phyloP scores from a whole-genome alignment of 2,113 vertebrate species.

The Poeciliopsis occidentalis region DNA sequence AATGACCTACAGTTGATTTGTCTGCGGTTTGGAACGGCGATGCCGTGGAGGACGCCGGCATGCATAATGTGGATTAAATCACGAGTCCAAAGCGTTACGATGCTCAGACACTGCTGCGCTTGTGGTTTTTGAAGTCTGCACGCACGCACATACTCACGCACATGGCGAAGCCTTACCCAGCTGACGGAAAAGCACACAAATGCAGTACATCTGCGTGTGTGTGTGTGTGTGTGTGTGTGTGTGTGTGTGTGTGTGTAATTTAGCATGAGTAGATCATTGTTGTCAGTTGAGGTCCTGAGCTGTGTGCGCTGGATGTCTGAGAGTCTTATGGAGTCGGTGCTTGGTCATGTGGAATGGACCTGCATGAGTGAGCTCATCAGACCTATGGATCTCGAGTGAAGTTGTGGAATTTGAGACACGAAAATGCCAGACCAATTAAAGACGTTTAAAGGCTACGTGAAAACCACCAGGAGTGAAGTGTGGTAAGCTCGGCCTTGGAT shows the following conservation, averaged over 20 bases:
- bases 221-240: no score
- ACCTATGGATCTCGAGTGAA: conserved; percentile 10
- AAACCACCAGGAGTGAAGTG: background rate
- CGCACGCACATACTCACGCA: conserved; percentile 7
- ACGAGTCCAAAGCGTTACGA: conserved; percentile 27
- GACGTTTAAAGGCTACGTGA: background rate
- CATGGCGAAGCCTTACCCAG: conserved; percentile 33
- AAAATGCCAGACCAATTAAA: background rate
- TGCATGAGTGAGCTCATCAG: conserved; percentile 24
- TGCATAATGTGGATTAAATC: conserved; percentile 70
- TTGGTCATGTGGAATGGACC: conserved; percentile 21
- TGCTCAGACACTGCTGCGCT: conserved; percentile 19
- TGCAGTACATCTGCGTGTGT: conserved; percentile 5
- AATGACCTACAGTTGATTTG: conserved; percentile 53
- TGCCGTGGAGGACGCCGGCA: conserved; percentile 42
- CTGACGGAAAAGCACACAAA: conserved; percentile 19
- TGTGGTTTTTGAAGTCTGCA: conserved; percentile 28
- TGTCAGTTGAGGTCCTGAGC: conserved; percentile 12
- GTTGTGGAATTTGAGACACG: background rate
- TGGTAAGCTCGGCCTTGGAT: background rate
- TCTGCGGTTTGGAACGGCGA: conserved; percentile 33
- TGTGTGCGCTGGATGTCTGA: conserved; percentile 28
- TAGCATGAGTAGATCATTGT: conserved; percentile 27
- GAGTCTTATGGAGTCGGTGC: conserved; percentile 21
- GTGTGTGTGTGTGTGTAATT: conserved; percentile 61